Conservation (phyloP, 2,888 invertebrate genomes). For the Ochropleura plecta region DNA sequence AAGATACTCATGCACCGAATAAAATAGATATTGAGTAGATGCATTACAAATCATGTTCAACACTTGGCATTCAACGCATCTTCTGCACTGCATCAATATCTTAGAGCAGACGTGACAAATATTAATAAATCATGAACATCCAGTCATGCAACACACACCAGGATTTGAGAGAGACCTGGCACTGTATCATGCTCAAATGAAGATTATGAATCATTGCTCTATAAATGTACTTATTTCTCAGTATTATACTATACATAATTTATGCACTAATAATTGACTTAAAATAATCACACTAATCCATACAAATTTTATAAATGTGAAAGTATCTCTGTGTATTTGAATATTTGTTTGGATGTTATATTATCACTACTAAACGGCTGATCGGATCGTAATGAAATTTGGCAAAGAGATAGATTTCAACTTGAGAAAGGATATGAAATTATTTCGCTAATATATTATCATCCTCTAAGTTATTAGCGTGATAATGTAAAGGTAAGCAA, state of each 20-base stretch:
- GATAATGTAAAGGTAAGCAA: no score
- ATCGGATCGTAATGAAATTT: no score
- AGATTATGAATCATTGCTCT: slow-evolving; percentile 31
- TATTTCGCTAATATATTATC: no score
- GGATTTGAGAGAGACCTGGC: slow-evolving; percentile 34
- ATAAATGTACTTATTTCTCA: not conserved
- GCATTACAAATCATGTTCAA: slow-evolving; percentile 11
- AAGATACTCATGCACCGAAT: no score
- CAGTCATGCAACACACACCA: not conserved
- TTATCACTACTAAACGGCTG: no score
- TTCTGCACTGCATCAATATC: slow-evolving; percentile 35
- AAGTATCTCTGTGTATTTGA: no score
- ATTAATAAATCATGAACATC: slow-evolving; percentile 9
- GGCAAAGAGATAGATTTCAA: no score
- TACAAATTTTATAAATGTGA: no score
- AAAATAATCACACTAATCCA: no score
- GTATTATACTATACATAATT: not conserved
- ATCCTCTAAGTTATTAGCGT: no score
- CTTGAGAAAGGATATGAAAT: no score
- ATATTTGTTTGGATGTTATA: no score
- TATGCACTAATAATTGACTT: not conserved
- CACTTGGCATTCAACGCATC: slow-evolving; percentile 33
- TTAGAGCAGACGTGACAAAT: slow-evolving; percentile 21
- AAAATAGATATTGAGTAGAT: not conserved
- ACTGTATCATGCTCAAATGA: slow-evolving; percentile 8